phyloP scores from a whole-genome alignment of 1,140 invertebrate genomes.

The Mycetomoellerius zeteki region DNA sequence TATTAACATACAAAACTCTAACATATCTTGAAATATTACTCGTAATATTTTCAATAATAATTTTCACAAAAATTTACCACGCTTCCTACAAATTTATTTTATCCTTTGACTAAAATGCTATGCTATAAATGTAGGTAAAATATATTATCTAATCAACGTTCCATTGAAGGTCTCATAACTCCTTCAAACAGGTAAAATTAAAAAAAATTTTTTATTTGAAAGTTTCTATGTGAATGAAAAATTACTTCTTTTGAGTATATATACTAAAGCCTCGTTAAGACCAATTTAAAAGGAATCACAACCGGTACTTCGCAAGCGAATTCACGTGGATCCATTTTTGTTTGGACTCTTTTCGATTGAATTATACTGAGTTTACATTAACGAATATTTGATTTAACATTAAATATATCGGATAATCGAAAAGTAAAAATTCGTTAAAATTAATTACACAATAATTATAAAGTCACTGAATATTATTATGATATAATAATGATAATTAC shows the following conservation, averaged over 20 bases:
- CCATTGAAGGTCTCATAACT: slow-evolving; percentile 25
- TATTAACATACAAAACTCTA: background rate
- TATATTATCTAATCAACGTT: slow-evolving; percentile 44
- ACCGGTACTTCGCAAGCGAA: slow-evolving; percentile 9
- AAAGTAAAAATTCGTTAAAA: slow-evolving; percentile 9
- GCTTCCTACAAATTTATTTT: slow-evolving; percentile 12
- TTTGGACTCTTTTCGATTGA: slow-evolving; percentile 12
- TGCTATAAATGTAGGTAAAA: background rate
- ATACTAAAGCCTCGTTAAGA: slow-evolving; percentile 32
- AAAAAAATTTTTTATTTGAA: slow-evolving; percentile 26
- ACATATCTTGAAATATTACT: background rate
- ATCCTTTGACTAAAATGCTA: background rate
- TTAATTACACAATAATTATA: slow-evolving; percentile 13
- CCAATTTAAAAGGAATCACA: slow-evolving; percentile 31
- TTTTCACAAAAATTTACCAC: slow-evolving; percentile 3
- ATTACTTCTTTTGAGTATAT: slow-evolving; percentile 28
- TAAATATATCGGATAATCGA: background rate
- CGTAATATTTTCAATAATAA: background rate
- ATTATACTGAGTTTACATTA: slow-evolving; percentile 7
- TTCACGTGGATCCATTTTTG: slow-evolving; percentile 21
- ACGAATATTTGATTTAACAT: slow-evolving; percentile 27
- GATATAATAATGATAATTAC: background rate
- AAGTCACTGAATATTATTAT: background rate
- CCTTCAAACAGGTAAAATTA: background rate
- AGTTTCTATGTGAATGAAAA: slow-evolving; percentile 29